Evolutionary conservation across 1,140 invertebrate species (phyloP), one percentile per base, ranked within the genome.

Genomic region (Nebria ingens): DNA sequence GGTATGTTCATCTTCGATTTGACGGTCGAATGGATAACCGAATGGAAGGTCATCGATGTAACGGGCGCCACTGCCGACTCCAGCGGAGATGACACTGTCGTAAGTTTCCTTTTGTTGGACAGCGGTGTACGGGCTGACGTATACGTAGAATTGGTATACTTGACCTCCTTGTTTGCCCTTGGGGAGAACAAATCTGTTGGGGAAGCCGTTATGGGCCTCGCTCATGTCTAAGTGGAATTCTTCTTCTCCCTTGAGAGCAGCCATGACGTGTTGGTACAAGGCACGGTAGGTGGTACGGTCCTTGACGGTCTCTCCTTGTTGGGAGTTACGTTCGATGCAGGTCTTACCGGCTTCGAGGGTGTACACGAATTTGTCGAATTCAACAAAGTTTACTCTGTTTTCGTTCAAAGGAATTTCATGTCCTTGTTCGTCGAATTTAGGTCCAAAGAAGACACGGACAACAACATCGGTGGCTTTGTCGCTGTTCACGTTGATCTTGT

Each of bases 391-490:
- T 58, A 73, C 65, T 59, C 71, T 72, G 59, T 70, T 72, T 1
- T 80, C 67, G 23, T 62, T 57, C 13, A 74, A 62, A 20, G 71
- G 56, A 1, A 73, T 54, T 1, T 52, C 55, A 19, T 76, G 72
- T 13, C 76, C 76, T 56, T 79, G 69, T 54, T 73, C 71, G 56
- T 85, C 78, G 61, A 80, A 80, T 65, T 83, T 85, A 1, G 85
- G 85, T 38, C 82, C 85, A 25, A 87, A 62, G 75, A 84, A 87
- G 17, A 86, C 67, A 42, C 80, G 79, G 21, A 87, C 69, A 29
- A 76, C 67, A 1, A 73, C 80, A 50, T 80, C 74, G 9, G 61
- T 64, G 1, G 71, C 62, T 58, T 77, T 75, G 0, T 83, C 76
- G 57, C 76, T 78, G 56, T 75, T 76, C 50, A 85, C 70, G 51